Percentiles rank a stretch among this genome's conserved stretches.
Evolutionary conservation across 2,888 invertebrate species (phyloP).

Genomic region (Ormia ochracea): DNA sequence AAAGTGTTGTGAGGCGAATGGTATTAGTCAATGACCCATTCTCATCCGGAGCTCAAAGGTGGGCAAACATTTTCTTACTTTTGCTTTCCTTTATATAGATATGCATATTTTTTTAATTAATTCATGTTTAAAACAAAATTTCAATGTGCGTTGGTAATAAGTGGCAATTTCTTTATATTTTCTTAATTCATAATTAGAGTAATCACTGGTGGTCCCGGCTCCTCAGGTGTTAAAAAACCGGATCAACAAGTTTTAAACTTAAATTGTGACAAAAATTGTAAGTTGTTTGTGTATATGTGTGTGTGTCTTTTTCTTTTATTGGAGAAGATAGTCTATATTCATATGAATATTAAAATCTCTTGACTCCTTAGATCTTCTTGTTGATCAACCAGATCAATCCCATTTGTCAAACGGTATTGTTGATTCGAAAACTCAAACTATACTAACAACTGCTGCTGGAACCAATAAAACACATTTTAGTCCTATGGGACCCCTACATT

Average conservation of each 20-base stretch:
- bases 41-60: slow-evolving; percentile 75
- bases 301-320: too few species aligned
- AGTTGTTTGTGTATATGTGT: slow-evolving; percentile 66
- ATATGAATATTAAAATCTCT: slow-evolving; percentile 64
- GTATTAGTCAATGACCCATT: slow-evolving; percentile 77
- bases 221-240: slow-evolving; percentile 75
- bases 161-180: slow-evolving; percentile 3
- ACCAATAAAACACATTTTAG: slow-evolving; percentile 80
- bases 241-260: slow-evolving; percentile 77
- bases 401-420: slow-evolving; percentile 76
- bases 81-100: background rate
- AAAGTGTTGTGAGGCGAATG: slow-evolving; percentile 77
- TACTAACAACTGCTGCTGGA: slow-evolving; percentile 73
- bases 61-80: slow-evolving; percentile 41
- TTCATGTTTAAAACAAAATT: background rate
- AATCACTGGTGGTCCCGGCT: slow-evolving; percentile 75
- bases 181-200: slow-evolving; percentile 68
- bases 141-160: background rate
- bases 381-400: slow-evolving; percentile 75
- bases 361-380: slow-evolving; percentile 72
- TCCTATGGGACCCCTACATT: slow-evolving; percentile 84
- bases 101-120: background rate
- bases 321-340: slow-evolving; percentile 12
- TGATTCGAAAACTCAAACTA: slow-evolving; percentile 77
- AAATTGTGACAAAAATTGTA: slow-evolving; percentile 78